A percentile compares a stretch with the other conserved stretches of the same genome.
phyloP scores from a whole-genome alignment of 2,888 invertebrate genomes.

The Proisotoma minuta region DNA sequence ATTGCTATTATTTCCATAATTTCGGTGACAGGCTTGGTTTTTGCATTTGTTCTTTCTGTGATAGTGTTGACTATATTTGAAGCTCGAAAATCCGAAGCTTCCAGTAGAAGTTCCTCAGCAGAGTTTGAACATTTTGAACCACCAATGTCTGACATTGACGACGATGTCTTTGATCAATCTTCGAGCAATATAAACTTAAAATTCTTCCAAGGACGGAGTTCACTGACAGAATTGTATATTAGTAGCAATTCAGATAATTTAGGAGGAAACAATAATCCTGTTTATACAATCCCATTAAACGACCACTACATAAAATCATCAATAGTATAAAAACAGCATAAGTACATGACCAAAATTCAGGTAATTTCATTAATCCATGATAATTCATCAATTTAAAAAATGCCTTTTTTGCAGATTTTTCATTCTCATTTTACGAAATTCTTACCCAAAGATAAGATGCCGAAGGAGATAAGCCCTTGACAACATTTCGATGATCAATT shows the following conservation, averaged over 20 bases:
- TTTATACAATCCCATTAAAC: neutral
- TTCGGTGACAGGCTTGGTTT: conserved; percentile 8
- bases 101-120: neutral
- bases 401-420: too few species aligned
- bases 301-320: neutral
- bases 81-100: conserved; percentile 14
- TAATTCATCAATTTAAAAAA: too few species aligned
- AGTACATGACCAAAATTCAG: too few species aligned
- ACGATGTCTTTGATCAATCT: conserved; percentile 12
- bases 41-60: conserved; percentile 13
- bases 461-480: too few species aligned
- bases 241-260: neutral
- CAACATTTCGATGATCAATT: too few species aligned
- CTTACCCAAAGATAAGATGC: too few species aligned
- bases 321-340: neutral
- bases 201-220: conserved; percentile 17
- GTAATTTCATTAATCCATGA: too few species aligned
- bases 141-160: conserved; percentile 16
- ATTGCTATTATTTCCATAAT: conserved; percentile 18
- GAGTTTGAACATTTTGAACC: conserved; percentile 6
- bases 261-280: neutral
- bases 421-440: too few species aligned
- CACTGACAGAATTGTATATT: conserved; percentile 16
- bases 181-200: conserved; percentile 5
- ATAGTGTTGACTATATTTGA: conserved; percentile 17